phyloP scores from a whole-genome alignment of 2,797 vertebrate species.

The Takifugu rubripes region DNA sequence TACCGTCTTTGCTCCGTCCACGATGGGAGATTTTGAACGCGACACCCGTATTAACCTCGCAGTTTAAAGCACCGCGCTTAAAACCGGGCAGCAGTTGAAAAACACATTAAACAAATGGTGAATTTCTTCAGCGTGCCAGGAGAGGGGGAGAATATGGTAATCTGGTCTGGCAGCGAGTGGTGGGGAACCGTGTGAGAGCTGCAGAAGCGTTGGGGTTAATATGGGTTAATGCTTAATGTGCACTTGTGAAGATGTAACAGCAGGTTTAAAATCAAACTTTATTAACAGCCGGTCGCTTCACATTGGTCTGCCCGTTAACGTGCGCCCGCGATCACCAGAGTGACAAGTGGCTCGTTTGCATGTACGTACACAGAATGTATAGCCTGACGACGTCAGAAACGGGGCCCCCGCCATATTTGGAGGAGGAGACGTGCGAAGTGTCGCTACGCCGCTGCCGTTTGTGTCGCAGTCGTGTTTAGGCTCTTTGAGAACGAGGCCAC shows the following conservation, averaged over 20 bases:
- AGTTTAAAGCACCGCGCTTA: conserved; percentile 43
- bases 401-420: not conserved
- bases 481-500: no score
- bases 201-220: conserved; percentile 56
- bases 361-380: not conserved
- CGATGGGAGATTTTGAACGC: conserved; percentile 53
- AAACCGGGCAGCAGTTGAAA: conserved; percentile 38
- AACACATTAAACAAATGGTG: conserved; percentile 49
- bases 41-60: conserved; percentile 45
- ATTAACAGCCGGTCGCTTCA: conserved; percentile 24
- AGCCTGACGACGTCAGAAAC: conserved; percentile 20
- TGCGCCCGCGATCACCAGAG: conserved; percentile 10
- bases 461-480: no score
- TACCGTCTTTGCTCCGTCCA: conserved; percentile 39
- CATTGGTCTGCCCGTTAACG: conserved; percentile 4
- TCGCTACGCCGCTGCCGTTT: no score
- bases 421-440: not conserved
- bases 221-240: conserved; percentile 59
- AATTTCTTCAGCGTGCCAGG: conserved; percentile 45
- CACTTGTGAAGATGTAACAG: conserved; percentile 43
- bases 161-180: conserved; percentile 39
- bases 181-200: conserved; percentile 38
- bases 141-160: conserved; percentile 46
- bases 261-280: conserved; percentile 55
- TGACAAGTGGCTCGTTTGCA: conserved; percentile 6